Evolutionary conservation across 1,140 invertebrate genomes (phyloP).

Genomic region (Solen grandis): DNA sequence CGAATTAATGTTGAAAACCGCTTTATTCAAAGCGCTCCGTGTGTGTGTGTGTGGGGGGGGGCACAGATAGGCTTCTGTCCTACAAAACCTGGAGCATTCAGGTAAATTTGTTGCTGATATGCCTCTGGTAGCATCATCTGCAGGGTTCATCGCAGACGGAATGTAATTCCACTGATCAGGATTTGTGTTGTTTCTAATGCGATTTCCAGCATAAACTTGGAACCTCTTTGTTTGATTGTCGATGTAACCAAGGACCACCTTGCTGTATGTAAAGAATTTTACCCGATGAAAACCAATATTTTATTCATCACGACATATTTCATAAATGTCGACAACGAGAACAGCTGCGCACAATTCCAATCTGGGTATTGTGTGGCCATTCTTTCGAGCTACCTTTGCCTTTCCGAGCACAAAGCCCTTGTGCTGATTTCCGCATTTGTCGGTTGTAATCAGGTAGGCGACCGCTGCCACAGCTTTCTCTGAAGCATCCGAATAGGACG

Average conservation of each 20-base stretch:
- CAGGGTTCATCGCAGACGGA: conserved; percentile 34
- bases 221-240: neutral
- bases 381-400: neutral
- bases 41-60: no score
- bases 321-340: neutral
- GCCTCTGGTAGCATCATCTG: conserved; percentile 22
- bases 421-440: neutral
- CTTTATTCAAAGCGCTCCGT: no score
- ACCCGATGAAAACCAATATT: neutral
- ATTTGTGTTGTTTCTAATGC: conserved; percentile 24
- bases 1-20: no score
- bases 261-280: neutral
- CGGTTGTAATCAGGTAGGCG: conserved; percentile 38
- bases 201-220: conserved; percentile 21
- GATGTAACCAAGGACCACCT: conserved; percentile 4
- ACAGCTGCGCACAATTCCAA: conserved; percentile 47
- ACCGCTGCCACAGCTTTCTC: conserved; percentile 46
- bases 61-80: no score
- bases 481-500: conserved; percentile 49
- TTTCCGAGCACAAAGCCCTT: conserved; percentile 12
- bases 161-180: conserved; percentile 47
- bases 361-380: conserved; percentile 32
- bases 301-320: neutral
- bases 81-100: neutral
- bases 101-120: neutral